Base-by-base conservation (phyloP, 2,797 vertebrate genomes). In the Hoplostethus mediterraneus region DNA sequence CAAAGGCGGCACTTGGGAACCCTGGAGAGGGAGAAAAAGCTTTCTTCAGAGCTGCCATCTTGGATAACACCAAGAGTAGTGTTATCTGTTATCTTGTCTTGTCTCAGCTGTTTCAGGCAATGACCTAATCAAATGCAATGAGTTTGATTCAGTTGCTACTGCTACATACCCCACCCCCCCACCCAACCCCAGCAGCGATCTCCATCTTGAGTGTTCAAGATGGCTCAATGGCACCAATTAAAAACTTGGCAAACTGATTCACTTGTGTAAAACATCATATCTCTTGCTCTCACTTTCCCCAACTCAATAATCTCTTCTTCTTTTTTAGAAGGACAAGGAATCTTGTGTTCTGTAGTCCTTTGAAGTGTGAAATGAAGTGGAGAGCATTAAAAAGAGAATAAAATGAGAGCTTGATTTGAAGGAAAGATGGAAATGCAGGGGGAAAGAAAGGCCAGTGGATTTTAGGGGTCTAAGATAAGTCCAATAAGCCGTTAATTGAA, bases 151-250 rank as follows among this genome's bases (percentile, higher is more conserved):
- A 52, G 31, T 82, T 54, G 28, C 52, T 52, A 33, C 51, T 57
- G 36, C 65, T 79, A 58, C 36, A 70, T 81, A 59, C 78, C 82
- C 71, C 77, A 17, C 11, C 11, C 3, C 56, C 30, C 17, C 52
- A 67, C 25, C n/a, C 61, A 33, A 14, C 17, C 64, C 71, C 78
- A 68, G 76, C 73, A 79, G 60, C 53, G 64, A 72, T 80, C 66
- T 78, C 73, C 70, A 75, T 75, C 62, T 67, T 80, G 67, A 78
- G 73, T 53, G 7, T 80, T 75, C 89, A 21, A 21, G 21, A 21
- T 21, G 21, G 21, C 84, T 85, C 85, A 73, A 67, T 73, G 68
- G 67, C 45, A 59, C 85, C 87, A 92, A 90, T 90, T 91, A 90
- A 84, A 89, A 90, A 61, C 58, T 64, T 75, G 17, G 54, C 73